Percentiles rank a stretch among this genome's conserved stretches.
Evolutionary conservation across 2,888 invertebrate genomes (phyloP).

Genomic region (Diaphora mendica): DNA sequence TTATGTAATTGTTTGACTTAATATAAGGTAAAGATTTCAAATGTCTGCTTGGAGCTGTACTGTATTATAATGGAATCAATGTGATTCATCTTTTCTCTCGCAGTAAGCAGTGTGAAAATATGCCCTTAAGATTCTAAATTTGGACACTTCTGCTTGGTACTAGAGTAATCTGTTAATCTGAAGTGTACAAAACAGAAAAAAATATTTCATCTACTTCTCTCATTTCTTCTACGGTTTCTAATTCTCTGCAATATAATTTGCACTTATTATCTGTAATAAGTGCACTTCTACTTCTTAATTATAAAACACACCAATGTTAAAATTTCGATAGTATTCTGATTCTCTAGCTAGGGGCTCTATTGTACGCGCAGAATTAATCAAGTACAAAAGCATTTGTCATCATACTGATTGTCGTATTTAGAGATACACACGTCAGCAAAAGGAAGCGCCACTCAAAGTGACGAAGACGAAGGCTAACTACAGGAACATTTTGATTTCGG

Average conservation of each 20-base stretch:
- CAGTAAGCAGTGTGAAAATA: not conserved
- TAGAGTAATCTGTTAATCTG: no score
- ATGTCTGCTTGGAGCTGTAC: not conserved
- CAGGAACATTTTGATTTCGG: conserved; percentile 61
- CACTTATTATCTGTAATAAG: no score
- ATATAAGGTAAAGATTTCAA: not conserved
- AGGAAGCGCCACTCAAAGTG: conserved; percentile 40
- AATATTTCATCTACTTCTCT: no score
- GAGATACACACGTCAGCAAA: conserved; percentile 10
- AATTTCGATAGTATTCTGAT: not conserved
- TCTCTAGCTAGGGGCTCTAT: conserved; percentile 1
- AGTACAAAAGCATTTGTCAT: conserved; percentile 1
- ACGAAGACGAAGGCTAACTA: conserved; percentile 48
- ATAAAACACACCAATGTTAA: not conserved
- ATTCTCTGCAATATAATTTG: no score
- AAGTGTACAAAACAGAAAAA: no score
- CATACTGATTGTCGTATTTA: conserved; percentile 1
- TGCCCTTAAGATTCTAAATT: not conserved
- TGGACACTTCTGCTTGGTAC: not conserved
- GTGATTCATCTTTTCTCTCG: not conserved
- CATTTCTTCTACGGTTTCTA: no score
- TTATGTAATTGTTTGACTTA: not conserved
- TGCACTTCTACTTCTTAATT: not conserved
- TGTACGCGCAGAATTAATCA: not conserved
- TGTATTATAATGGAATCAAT: not conserved